Conservation (phyloP, 2,888 invertebrate genomes). For the Nomada fabriciana region DNA sequence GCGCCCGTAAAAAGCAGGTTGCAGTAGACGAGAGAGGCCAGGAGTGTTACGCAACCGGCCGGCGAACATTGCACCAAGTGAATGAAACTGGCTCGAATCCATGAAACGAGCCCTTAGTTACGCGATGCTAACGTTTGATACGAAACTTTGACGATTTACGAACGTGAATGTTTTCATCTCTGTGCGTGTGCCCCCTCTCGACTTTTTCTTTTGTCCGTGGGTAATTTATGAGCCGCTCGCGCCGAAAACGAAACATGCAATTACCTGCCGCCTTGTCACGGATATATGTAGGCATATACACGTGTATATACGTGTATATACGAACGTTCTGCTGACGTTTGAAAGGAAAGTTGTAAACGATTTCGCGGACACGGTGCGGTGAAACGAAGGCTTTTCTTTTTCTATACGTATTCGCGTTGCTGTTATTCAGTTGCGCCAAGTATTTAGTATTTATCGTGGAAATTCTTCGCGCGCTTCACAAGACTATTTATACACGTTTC, state of each 20-base stretch:
- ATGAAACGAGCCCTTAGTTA: constrained; percentile 66
- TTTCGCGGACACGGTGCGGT: neutral
- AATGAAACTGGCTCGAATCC: constrained; percentile 80
- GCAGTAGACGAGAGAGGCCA: constrained; percentile 66
- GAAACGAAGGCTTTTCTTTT: too few relatives aligned
- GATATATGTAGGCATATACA: neutral
- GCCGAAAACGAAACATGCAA: neutral
- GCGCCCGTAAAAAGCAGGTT: constrained; percentile 53
- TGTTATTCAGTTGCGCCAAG: too few relatives aligned
- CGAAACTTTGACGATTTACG: neutral
- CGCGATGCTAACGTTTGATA: neutral
- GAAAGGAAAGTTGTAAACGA: neutral
- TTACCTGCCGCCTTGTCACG: neutral
- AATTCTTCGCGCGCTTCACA: too few relatives aligned
- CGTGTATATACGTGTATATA: neutral
- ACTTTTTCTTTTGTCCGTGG: neutral
- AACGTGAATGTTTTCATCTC: neutral
- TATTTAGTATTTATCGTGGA: too few relatives aligned
- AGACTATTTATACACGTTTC: too few relatives aligned
- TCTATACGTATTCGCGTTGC: too few relatives aligned
- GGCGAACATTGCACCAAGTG: constrained; percentile 66
- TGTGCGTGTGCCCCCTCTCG: neutral
- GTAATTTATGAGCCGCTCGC: neutral
- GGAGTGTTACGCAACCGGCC: constrained; percentile 67
- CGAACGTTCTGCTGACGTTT: neutral